Conservation (phyloP, 2,888 invertebrate genomes). For the Lysandra coridon region DNA sequence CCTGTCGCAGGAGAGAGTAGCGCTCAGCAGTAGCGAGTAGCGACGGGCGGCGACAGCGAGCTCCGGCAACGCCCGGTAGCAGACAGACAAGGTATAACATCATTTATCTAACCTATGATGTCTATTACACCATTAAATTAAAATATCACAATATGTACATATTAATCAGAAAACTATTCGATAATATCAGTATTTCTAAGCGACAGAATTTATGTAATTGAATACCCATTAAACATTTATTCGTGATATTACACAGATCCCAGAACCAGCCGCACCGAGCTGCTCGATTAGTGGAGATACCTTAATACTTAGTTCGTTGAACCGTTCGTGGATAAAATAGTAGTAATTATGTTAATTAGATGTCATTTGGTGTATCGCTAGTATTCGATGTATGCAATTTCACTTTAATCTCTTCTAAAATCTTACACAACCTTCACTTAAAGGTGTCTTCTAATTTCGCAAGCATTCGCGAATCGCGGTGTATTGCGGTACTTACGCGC, state of each 20-base stretch:
- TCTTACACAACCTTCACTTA: neutral
- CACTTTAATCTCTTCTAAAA: neutral
- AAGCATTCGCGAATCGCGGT: neutral
- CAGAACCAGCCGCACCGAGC: constrained; percentile 47
- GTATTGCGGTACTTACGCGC: neutral
- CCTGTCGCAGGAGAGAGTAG: neutral
- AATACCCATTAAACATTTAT: constrained; percentile 36
- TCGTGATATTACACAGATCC: constrained; percentile 51
- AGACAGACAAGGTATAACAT: constrained; percentile 53
- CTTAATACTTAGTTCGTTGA: constrained; percentile 32
- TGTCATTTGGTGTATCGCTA: constrained; percentile 29
- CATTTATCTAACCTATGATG: constrained; percentile 65
- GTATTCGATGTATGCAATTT: constrained; percentile 22
- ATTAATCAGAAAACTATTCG: constrained; percentile 67
- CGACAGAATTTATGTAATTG: constrained; percentile 38
- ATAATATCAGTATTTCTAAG: constrained; percentile 59
- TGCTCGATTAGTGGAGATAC: constrained; percentile 44
- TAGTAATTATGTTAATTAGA: constrained; percentile 29
- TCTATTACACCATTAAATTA: constrained; percentile 75
- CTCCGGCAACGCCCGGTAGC: constrained; percentile 56
- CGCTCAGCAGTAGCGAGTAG: neutral
- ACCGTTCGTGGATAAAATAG: constrained; percentile 35
- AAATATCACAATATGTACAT: constrained; percentile 80
- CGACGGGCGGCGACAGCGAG: constrained; percentile 43
- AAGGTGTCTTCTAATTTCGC: neutral